Evolutionary conservation across 2,797 vertebrate genomes (phyloP), one percentile per base, ranked within the genome.

Genomic region (Esox lucius): DNA sequence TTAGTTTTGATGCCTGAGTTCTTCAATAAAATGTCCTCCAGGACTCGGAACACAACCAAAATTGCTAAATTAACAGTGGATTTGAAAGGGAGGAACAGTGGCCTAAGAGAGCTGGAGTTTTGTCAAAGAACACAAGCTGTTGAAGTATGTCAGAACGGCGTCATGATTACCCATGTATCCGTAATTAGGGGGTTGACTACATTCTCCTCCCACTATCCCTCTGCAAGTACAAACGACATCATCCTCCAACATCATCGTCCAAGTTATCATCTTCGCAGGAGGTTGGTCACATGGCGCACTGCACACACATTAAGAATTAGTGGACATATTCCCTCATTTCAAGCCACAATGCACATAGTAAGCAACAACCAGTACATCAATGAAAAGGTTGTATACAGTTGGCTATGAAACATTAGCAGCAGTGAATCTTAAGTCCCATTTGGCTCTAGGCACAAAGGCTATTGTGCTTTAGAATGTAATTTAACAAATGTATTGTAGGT

Each of bases 231-330:
- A 13, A 78, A 84, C 93, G 89, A 92, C 80, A 75, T 92, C 90
- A 92, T 83, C 75, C 68, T 73, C 16, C 70, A 8, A 67, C 42
- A 39, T 39, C 4, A 8, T 39, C 35, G 1, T 8, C 35, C 28
- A 31, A 31, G 71, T 71, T 77, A 75, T 81, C 73, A 84, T 67
- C 53, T 70, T 81, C 78, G 48, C 19, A 12, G 64, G 68, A 78
- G 72, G 75, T 74, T 65, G 19, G 17, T 42, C 64, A 24, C 62
- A 75, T 16, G 49, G 42, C 79, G 28, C 4, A 59, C 15, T 78
- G 28, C 4, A 64, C 12, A 12, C 68, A 62, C 22, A 77, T 91
- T 4, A 83, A 87, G 85, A 83, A 91, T 92, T 91, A 68, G 91
- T 68, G 33, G 49, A 46, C 22, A 11, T 26, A 64, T 78, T 70